Evolutionary conservation across 2,888 invertebrate species (phyloP), one percentile per base, ranked within the genome.

Genomic region (Oligia strigilis): DNA sequence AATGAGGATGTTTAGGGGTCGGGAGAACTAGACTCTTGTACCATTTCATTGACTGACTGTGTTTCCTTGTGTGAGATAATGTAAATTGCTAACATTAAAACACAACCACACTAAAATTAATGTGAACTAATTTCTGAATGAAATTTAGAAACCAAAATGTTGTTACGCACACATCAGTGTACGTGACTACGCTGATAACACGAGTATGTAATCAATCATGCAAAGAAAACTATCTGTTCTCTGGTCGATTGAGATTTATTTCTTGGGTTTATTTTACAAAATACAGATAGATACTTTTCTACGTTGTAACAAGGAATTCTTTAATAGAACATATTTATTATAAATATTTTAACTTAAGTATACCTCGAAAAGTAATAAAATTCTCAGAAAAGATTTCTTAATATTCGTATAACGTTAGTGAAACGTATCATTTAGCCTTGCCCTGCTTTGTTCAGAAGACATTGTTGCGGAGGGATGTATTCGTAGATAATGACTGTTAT

Each of bases 301-400:
- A 11, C 6, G 1, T n/a, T 40, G 0, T 55, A n/a, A 58, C 43
- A 55, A 46, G 55, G 11, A 58, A 67, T 46, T 52, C 0, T 62
- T 19, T 62, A 46, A n/a, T 40, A 49, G 70, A 46, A 43, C 19
- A n/a, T 80, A 36, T 46, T 46, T 67, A n/a, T 13, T 1, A 46
- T 23, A 4, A 52, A 75, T 52, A 52, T 77, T 43, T 79, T 17
- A 79, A 9, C 13, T 13, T 9, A 58, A n/a, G 19, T 55, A 60
- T n/a, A 73, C 52, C n/a, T 78, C 19, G 6, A 4, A 72, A 62
- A 62, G 29, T 65, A 40, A 79, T 46, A 43, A 69, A 66, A 29
- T 40, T 60, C 49, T 43, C 13, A 67, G 62, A 40, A 13, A 64
- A 40, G 19, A 46, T 69, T 60, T n/a, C 11, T 36, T 40, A 29